Conservation (phyloP, 2,888 invertebrate species). For the Branchipolynoe longqiensis region DNA sequence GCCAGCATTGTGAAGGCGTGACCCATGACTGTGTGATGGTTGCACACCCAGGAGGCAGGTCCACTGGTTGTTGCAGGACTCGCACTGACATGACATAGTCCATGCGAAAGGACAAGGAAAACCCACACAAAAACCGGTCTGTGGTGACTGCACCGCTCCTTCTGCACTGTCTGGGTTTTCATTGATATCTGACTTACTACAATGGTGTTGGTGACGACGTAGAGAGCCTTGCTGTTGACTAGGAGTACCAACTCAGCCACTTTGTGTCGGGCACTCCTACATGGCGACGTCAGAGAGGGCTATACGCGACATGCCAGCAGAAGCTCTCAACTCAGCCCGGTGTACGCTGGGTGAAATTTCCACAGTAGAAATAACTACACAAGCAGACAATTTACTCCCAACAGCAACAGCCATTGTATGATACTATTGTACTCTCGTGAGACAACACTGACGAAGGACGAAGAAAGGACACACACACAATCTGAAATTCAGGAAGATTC, state of each 20-base stretch:
- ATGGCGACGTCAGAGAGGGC: conserved; percentile 19
- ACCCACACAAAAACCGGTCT: too few species aligned
- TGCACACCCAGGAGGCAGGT: too few species aligned
- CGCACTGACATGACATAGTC: too few species aligned
- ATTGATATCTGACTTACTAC: too few species aligned
- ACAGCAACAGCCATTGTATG: neutral
- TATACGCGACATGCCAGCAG: conserved; percentile 23
- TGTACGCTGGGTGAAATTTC: conserved; percentile 10
- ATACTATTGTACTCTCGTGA: neutral
- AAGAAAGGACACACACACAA: neutral
- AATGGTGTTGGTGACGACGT: too few species aligned
- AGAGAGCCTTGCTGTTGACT: too few species aligned
- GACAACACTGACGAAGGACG: neutral
- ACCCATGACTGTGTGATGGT: too few species aligned
- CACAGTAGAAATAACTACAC: conserved; percentile 24
- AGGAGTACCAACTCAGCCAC: too few species aligned
- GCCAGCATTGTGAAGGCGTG: neutral
- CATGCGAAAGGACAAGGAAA: too few species aligned
- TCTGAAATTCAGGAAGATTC: conserved; percentile 9
- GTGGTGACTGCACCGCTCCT: too few species aligned
- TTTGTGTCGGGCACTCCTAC: neutral
- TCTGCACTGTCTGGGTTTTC: too few species aligned
- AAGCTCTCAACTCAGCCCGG: conserved; percentile 26
- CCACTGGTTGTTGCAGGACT: too few species aligned
- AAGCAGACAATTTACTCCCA: neutral